A percentile compares a stretch with the other conserved stretches of the same genome.
Conservation (phyloP, 2,888 invertebrate genomes). For the Augiades crinisus region DNA sequence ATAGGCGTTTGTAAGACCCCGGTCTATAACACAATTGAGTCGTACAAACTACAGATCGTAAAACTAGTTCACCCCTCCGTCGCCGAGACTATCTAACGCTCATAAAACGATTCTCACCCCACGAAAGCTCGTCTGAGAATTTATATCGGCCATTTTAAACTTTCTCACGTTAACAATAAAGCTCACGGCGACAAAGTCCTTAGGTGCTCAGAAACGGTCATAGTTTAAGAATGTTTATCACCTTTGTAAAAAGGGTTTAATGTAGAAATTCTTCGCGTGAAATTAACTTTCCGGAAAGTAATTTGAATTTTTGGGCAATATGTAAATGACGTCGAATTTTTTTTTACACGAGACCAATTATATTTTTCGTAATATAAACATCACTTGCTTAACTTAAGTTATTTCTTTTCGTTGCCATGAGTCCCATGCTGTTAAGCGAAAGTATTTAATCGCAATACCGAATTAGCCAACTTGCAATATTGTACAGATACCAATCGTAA, state of each 20-base stretch:
- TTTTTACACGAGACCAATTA: not conserved
- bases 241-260: not conserved
- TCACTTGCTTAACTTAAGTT: too few relatives aligned
- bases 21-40: constrained; percentile 21
- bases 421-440: too few relatives aligned
- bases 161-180: constrained; percentile 17
- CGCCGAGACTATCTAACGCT: constrained; percentile 13
- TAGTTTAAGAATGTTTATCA: constrained; percentile 16
- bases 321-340: not conserved
- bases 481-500: too few relatives aligned
- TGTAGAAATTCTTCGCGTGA: not conserved
- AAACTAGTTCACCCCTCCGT: constrained; percentile 17
- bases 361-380: too few relatives aligned
- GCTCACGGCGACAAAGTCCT: constrained; percentile 6
- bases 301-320: not conserved
- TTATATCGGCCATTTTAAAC: constrained; percentile 18
- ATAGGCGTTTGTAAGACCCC: constrained; percentile 15
- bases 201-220: constrained; percentile 5
- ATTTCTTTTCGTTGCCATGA: too few relatives aligned
- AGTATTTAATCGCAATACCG: too few relatives aligned
- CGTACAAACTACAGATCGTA: constrained; percentile 25
- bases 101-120: constrained; percentile 24
- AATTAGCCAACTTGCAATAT: too few relatives aligned
- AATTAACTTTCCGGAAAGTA: not conserved
- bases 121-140: constrained; percentile 8